These are phyloP conservation scores for Saccostrea cuccullata DNA, from an alignment of 1,140 invertebrate species.

Conservation along the genomic window DNA sequence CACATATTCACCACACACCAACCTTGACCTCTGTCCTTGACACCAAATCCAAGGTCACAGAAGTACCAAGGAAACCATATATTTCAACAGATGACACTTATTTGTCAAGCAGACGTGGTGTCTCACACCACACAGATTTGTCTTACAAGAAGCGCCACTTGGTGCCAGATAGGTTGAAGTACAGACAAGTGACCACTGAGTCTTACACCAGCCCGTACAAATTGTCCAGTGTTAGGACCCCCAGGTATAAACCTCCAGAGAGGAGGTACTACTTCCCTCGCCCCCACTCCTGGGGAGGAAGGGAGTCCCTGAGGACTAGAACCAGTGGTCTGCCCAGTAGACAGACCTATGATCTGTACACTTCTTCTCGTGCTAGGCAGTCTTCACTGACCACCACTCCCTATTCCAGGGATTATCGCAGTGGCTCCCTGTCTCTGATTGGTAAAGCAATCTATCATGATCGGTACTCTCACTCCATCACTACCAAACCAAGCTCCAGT, in stretches of 20 bases:
- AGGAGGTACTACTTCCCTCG: constrained; percentile 22
- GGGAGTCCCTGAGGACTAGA: neutral
- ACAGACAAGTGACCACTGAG: constrained; percentile 12
- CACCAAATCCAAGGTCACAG: constrained; percentile 24
- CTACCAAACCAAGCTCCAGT: constrained; percentile 1
- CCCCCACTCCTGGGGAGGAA: constrained; percentile 38
- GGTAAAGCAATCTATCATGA: constrained; percentile 53
- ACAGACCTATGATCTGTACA: constrained; percentile 9
- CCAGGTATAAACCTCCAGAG: constrained; percentile 10
- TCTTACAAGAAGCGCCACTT: constrained; percentile 43
- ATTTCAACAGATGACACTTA: constrained; percentile 32
- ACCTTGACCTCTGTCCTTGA: constrained; percentile 7
- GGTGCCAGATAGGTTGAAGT: constrained; percentile 42
- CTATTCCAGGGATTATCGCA: constrained; percentile 25
- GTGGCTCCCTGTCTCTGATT: constrained; percentile 46
- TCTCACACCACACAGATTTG: constrained; percentile 8
- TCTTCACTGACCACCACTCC: neutral
- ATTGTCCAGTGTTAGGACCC: constrained; percentile 14
- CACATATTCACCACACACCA: neutral
- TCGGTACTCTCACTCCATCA: constrained; percentile 1
- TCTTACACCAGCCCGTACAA: constrained; percentile 16
- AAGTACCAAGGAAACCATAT: neutral
- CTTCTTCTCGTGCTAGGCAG: neutral
- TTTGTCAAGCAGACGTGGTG: neutral
- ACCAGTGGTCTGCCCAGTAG: neutral